A percentile compares a stretch with the other conserved stretches of the same genome.
Evolutionary conservation across 2,113 vertebrate species (phyloP).

Genomic region (Toxotes jaculatrix): DNA sequence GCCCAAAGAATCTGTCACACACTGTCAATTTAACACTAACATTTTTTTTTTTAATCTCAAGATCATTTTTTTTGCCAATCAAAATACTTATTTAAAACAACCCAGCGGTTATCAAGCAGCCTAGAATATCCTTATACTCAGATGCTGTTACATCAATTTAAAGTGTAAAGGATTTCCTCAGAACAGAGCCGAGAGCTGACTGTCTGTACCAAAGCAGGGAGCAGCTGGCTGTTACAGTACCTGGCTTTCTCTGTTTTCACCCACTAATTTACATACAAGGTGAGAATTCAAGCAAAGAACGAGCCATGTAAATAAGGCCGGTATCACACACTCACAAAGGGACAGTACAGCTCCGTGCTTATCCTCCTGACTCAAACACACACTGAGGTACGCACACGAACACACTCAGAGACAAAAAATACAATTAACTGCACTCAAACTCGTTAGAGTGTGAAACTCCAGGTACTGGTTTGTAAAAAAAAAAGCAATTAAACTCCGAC

Average conservation of each 20-base stretch:
- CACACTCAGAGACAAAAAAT: constrained; percentile 30
- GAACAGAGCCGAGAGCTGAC: too few relatives aligned
- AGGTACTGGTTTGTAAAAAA: constrained; percentile 33
- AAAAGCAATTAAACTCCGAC: constrained; percentile 55
- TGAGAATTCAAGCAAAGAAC: not conserved
- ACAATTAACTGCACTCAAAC: constrained; percentile 39
- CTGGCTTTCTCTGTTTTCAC: constrained; percentile 3
- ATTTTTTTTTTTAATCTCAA: too few relatives aligned
- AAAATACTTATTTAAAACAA: too few relatives aligned
- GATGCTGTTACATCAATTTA: too few relatives aligned
- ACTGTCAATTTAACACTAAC: too few relatives aligned
- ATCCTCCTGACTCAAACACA: constrained; percentile 23
- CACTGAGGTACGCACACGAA: constrained; percentile 5
- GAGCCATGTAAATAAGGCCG: constrained; percentile 40
- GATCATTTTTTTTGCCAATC: too few relatives aligned
- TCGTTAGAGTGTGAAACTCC: constrained; percentile 48
- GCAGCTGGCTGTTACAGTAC: not conserved
- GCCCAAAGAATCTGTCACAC: too few relatives aligned
- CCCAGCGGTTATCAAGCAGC: too few relatives aligned
- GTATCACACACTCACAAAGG: constrained; percentile 41
- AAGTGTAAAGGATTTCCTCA: too few relatives aligned
- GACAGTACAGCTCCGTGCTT: constrained; percentile 26
- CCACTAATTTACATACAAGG: not conserved
- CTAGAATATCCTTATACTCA: too few relatives aligned
- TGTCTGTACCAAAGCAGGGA: not conserved